These are phyloP conservation scores for Branchinecta sandiegonensis DNA, from an alignment of 2,888 invertebrate species.

Conservation along the genomic window DNA sequence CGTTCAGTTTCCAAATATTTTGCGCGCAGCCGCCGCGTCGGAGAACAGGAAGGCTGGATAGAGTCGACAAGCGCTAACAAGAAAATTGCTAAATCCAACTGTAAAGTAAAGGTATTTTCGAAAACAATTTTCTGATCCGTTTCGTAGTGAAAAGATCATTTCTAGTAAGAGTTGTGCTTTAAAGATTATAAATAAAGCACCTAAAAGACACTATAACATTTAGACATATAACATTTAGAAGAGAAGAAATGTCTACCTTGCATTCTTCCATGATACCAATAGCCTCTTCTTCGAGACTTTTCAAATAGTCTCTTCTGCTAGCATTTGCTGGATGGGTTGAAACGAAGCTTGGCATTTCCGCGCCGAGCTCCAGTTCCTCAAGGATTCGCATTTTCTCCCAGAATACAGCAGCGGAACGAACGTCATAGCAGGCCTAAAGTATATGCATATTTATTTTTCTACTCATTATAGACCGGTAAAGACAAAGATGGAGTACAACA, in stretches of 20 bases:
- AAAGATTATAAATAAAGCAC: too few relatives aligned
- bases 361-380: conserved; percentile 27
- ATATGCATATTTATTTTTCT: neutral
- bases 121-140: too few relatives aligned
- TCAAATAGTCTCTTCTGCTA: neutral
- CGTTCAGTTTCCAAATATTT: too few relatives aligned
- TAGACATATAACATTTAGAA: neutral
- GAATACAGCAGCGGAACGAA: conserved; percentile 42
- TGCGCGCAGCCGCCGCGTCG: too few relatives aligned
- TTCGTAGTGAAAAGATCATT: too few relatives aligned
- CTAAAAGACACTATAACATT: too few relatives aligned
- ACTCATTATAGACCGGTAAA: neutral
- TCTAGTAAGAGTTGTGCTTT: too few relatives aligned
- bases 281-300: neutral
- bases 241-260: neutral
- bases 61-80: too few relatives aligned
- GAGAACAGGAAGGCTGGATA: too few relatives aligned
- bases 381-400: conserved; percentile 40
- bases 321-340: neutral
- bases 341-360: conserved; percentile 27
- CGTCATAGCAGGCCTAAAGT: conserved; percentile 37
- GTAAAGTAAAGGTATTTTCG: too few relatives aligned
- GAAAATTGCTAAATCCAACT: too few relatives aligned
- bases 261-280: neutral
- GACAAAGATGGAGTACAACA: neutral